phyloP scores from a whole-genome alignment of 2,113 vertebrate species.

The Brevimyrus niger region DNA sequence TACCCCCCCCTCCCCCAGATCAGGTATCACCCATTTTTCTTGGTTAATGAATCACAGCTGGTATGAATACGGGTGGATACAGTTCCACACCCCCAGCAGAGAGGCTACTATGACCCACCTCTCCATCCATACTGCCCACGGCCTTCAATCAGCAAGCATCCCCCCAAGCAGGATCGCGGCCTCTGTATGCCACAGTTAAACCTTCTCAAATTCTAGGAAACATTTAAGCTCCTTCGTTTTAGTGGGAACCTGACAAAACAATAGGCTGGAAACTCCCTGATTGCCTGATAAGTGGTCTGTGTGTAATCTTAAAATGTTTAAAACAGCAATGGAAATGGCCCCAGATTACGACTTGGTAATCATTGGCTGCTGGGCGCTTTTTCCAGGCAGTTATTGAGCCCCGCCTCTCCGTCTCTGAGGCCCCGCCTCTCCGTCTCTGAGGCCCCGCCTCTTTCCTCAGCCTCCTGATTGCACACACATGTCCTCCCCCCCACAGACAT shows the following conservation, averaged over 20 bases:
- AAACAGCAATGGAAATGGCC: background rate
- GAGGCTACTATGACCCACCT: background rate
- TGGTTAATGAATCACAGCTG: background rate
- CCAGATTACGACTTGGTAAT: background rate
- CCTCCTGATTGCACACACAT: background rate
- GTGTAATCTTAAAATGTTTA: background rate
- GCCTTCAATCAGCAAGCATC: background rate
- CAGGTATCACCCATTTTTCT: background rate
- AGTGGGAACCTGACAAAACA: background rate
- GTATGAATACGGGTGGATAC: background rate
- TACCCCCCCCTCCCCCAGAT: background rate
- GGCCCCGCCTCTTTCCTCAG: background rate
- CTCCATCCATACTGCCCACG: background rate
- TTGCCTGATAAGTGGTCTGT: background rate
- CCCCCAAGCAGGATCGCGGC: background rate
- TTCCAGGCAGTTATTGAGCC: background rate
- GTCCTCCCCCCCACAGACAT: conserved; percentile 63
- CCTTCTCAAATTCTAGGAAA: background rate
- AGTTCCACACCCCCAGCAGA: background rate
- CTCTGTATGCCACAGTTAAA: background rate
- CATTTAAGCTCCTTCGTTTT: background rate
- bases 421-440: too few species aligned
- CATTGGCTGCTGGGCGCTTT: background rate
- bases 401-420: too few species aligned
- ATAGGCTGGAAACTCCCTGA: background rate